Base-by-base conservation (phyloP, 2,888 invertebrate genomes). In the Coenonympha arcania region DNA sequence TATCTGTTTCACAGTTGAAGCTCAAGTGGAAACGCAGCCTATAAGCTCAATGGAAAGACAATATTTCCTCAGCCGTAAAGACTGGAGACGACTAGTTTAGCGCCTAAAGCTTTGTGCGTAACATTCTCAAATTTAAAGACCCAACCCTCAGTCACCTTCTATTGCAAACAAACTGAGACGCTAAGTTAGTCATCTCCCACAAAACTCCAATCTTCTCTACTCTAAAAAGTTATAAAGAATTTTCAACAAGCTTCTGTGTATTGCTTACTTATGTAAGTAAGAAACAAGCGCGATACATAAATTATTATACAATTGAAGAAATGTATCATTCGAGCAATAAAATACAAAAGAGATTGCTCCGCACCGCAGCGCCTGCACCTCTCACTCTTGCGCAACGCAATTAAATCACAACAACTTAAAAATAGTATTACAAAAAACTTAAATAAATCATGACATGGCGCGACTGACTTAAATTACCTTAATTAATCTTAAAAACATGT, bases 391-490 rank as follows among this genome's bases (percentile, higher is more conserved):
- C 43, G 43, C 46, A 55, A 69, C 71, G 68, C 60, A 66, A 60
- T 63, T 54, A 63, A 64, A 65, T 75, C 73, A 72, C 75, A 71
- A 73, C 65, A 63, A 66, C 61, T 64, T 66, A 63, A 60, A 60
- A 62, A 63, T 45, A 48, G 51, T 56, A 58, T 58, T 58, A 58
- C 61, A 67, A 61, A 68, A 72, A 69, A 71, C 67, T 69, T 69
- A 66, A 69, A 67, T 69, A 65, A 73, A 59, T 68, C 65, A 76
- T 76, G 77, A 80, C 73, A 85, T 85, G 86, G 85, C 82, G 78
- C 81, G 79, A 76, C 78, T 84, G 81, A 82, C 84, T 85, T 81
- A 80, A 63, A 54, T 61, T 72, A 69, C 73, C 76, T 77, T 80
- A 79, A 47, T 56, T 57, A 66, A 64, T 63, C 60, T 65, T 65